Evolutionary conservation across 2,888 invertebrate species (phyloP).

Genomic region (Neoascia interrupta): DNA sequence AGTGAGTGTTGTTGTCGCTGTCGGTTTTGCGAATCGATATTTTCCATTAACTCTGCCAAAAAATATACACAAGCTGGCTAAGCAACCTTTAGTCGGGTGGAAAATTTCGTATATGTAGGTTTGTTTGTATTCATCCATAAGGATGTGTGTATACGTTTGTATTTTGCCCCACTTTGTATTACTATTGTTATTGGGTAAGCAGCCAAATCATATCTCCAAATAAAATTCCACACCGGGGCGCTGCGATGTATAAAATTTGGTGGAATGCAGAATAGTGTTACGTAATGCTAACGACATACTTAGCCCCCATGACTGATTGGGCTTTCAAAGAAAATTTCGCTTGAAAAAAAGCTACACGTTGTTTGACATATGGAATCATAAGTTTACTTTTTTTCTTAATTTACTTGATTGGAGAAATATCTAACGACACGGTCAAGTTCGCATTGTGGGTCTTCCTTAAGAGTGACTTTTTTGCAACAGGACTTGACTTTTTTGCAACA

Average conservation of each 20-base stretch:
- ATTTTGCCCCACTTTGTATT: not conserved
- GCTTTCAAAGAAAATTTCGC: too few relatives aligned
- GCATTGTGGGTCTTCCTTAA: too few relatives aligned
- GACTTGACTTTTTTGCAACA: too few relatives aligned
- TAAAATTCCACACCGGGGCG: slow-evolving; percentile 36
- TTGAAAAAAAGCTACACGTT: too few relatives aligned
- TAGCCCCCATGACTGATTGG: too few relatives aligned
- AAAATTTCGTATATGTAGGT: slow-evolving; percentile 1
- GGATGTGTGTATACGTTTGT: slow-evolving; percentile 4
- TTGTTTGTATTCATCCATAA: too few relatives aligned
- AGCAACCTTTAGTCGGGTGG: slow-evolving; percentile 26
- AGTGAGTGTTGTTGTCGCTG: slow-evolving; percentile 25
- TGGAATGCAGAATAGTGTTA: slow-evolving; percentile 26
- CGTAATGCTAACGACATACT: too few relatives aligned
- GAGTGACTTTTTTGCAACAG: too few relatives aligned
- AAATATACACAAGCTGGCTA: slow-evolving; percentile 37
- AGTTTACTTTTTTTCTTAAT: too few relatives aligned
- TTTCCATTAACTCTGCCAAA: slow-evolving; percentile 52
- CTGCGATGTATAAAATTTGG: slow-evolving; percentile 14
- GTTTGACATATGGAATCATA: too few relatives aligned
- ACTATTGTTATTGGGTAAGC: slow-evolving; percentile 16
- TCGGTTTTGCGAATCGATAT: slow-evolving; percentile 51
- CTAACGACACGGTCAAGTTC: too few relatives aligned
- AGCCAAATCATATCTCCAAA: slow-evolving; percentile 35
- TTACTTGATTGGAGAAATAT: too few relatives aligned